Conservation (phyloP, 1,140 invertebrate species). For the Orussus abietinus region DNA sequence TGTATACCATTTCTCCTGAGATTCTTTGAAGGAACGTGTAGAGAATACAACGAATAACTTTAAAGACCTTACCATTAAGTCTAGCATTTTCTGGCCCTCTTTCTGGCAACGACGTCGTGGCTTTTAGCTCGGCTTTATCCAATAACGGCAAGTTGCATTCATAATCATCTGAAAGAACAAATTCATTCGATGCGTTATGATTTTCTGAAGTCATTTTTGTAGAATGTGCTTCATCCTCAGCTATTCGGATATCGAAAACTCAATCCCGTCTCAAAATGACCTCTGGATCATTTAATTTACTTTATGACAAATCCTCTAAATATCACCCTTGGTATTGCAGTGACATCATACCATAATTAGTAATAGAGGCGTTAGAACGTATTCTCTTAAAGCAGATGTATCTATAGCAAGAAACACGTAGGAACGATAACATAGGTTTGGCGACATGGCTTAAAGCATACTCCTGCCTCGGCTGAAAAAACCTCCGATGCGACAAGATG, state of each 20-base stretch:
- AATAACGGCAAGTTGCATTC: constrained; percentile 79
- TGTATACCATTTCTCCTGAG: too few relatives aligned
- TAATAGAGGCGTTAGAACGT: neutral
- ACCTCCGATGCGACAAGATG: constrained; percentile 6
- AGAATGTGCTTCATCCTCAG: constrained; percentile 2
- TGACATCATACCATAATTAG: neutral
- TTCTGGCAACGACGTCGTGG: constrained; percentile 73
- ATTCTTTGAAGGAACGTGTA: too few relatives aligned
- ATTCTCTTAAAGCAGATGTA: neutral
- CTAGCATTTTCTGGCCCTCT: constrained; percentile 77
- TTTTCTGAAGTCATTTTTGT: constrained; percentile 5
- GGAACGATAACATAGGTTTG: neutral
- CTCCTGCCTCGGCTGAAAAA: neutral
- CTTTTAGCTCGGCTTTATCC: constrained; percentile 66
- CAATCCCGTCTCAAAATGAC: neutral
- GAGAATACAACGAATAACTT: constrained; percentile 1
- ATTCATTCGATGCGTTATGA: neutral
- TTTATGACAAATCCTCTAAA: neutral
- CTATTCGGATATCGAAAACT: neutral
- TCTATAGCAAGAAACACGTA: neutral
- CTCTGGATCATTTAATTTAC: neutral
- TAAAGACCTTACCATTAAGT: constrained; percentile 68
- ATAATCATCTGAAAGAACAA: constrained; percentile 56
- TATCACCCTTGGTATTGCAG: neutral
- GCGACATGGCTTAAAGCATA: neutral